Evolutionary conservation across 2,888 invertebrate species (phyloP), one percentile per base, ranked within the genome.

Genomic region (Drosophila helvetica): DNA sequence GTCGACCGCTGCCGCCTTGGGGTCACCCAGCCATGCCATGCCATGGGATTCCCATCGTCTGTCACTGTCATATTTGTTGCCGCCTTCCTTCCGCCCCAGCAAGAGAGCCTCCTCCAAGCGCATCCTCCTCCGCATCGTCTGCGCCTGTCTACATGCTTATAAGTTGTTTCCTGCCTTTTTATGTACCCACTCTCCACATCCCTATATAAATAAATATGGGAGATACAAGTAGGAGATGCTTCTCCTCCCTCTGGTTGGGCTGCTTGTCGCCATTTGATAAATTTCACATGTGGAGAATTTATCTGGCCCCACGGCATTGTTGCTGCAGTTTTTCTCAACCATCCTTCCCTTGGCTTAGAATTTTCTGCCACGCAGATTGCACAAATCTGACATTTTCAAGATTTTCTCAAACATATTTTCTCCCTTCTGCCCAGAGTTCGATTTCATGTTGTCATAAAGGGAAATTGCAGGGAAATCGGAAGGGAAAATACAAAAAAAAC

Each of bases 81-180:
- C 18, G 18, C 38, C 58, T 55, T 59, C 58, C 51, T 68, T 54
- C 71, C 54, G 50, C 30, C 15, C 42, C 53, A 62, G 62, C 48
- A 5, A 22, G 22, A 22, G 33, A 38, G 38, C 15, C 38, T 38
- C 38, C 38, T 38, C 15, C 7, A 38, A 38, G 15, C 7, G n/a
- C 15, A 38, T 15, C 15, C 45, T 22, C 22, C 19, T 10, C 17
- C n/a, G 19, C n/a, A n/a, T 84, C 87, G 87, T 86, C 87, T 80
- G 82, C 15, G 7, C 38, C 86, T 85, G 88, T 87, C 83, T 87
- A 86, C 83, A 83, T 77, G 83, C 88, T 88, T 88, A 88, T 83
- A 88, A 83, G 86, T 83, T 88, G 83, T 86, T 88, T 83, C 83
- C 83, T 85, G 75, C 73, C 64, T 67, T 74, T 63, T 57, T 61